These are phyloP conservation scores for Erinaceus europaeus DNA, from an alignment of 2,113 vertebrate species.

Conservation along the genomic window DNA sequence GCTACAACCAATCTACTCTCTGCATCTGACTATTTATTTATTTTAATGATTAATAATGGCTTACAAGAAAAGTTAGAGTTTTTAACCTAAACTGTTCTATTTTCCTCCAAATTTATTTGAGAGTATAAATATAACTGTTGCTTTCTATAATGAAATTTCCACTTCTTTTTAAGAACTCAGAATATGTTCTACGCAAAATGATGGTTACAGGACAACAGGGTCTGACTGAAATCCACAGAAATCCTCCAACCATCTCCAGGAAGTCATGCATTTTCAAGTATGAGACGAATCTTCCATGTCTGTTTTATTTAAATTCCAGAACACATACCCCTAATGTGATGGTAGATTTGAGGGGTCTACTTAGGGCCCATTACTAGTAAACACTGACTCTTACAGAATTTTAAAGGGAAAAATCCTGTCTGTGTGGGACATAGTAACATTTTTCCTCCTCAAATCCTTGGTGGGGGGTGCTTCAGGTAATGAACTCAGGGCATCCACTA, in stretches of 20 bases:
- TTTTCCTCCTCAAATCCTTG: neutral
- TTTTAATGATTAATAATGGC: too few species aligned
- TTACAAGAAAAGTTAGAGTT: slow-evolving; percentile 26
- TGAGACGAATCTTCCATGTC: neutral
- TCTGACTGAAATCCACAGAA: slow-evolving; percentile 72
- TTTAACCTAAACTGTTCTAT: slow-evolving; percentile 1
- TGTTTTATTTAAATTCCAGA: neutral
- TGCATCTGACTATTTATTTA: too few species aligned
- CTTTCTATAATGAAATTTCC: slow-evolving; percentile 48
- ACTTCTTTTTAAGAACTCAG: slow-evolving; percentile 71
- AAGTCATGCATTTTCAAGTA: slow-evolving; percentile 82
- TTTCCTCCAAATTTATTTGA: neutral
- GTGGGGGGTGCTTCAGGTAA: too few species aligned
- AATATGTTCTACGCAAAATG: slow-evolving; percentile 76
- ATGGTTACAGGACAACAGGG: slow-evolving; percentile 71
- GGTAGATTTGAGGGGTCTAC: neutral
- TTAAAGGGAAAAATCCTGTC: neutral
- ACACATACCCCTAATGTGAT: neutral
- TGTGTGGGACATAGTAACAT: neutral
- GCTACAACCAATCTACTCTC: too few species aligned
- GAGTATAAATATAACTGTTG: neutral
- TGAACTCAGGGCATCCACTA: too few species aligned
- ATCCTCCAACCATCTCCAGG: slow-evolving; percentile 72
- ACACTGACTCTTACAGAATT: neutral
- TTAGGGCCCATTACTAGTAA: neutral